Conservation (phyloP, 23 tunicate species). For the Trididemnum miniatum region DNA sequence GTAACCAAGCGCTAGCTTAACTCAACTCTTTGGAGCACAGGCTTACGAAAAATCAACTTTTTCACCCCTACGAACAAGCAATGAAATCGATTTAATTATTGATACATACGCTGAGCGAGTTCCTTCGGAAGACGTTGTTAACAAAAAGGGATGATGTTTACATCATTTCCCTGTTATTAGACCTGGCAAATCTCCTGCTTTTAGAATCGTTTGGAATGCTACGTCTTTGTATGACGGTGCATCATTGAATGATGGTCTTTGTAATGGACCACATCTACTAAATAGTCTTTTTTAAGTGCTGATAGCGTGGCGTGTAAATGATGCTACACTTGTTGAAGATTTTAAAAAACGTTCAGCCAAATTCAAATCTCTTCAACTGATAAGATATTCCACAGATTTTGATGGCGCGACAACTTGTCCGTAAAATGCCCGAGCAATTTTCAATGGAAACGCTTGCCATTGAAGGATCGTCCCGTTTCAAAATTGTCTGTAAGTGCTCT, state of each 20-base stretch:
- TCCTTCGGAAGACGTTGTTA: too few relatives aligned
- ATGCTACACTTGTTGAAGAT: not conserved
- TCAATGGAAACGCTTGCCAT: not conserved
- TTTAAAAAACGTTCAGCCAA: conserved; percentile 7
- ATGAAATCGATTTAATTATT: too few relatives aligned
- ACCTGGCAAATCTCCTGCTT: not conserved
- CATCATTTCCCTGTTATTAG: not conserved
- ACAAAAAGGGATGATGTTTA: too few relatives aligned
- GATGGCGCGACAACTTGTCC: not conserved
- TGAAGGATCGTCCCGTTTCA: not conserved
- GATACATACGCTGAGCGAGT: too few relatives aligned
- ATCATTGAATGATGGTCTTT: not conserved
- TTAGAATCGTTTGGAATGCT: conserved; percentile 5
- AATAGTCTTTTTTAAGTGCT: not conserved
- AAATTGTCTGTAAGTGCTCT: not conserved
- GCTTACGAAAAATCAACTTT: too few relatives aligned
- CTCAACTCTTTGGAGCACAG: too few relatives aligned
- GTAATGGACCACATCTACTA: not conserved
- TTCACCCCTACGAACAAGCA: too few relatives aligned
- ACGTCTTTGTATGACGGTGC: not conserved
- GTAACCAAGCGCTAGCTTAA: too few relatives aligned
- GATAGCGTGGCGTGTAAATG: not conserved
- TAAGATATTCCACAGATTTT: not conserved
- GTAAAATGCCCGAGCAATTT: not conserved
- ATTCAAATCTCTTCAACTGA: not conserved